These are phyloP conservation scores for Mastomys natalensis DNA, from an alignment of 2,113 vertebrate genomes.

Conservation along the genomic window DNA sequence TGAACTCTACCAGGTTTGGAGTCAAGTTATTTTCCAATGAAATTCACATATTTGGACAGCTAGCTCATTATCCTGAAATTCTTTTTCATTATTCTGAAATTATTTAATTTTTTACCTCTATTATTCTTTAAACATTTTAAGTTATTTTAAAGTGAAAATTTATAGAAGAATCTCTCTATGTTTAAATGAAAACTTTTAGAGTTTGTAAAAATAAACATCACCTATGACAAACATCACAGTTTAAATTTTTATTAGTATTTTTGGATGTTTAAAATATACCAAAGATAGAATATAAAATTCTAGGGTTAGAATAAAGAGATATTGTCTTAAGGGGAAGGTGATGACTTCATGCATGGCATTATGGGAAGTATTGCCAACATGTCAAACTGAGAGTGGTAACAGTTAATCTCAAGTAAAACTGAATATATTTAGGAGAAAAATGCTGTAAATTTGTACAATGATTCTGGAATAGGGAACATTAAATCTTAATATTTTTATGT, in stretches of 20 bases:
- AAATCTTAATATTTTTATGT: neutral
- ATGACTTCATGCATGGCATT: neutral
- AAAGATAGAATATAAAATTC: neutral
- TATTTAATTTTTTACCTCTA: neutral
- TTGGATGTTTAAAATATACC: slow-evolving; percentile 35
- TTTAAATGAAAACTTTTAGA: slow-evolving; percentile 39
- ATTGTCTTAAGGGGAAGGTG: neutral
- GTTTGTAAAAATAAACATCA: neutral
- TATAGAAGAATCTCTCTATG: neutral
- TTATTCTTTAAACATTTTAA: slow-evolving; percentile 31
- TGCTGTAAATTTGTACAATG: neutral
- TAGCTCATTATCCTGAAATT: slow-evolving; percentile 17
- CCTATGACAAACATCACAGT: neutral
- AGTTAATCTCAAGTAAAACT: neutral
- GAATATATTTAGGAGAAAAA: neutral
- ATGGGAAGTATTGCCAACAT: neutral
- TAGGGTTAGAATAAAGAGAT: neutral
- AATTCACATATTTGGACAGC: neutral
- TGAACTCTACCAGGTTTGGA: neutral
- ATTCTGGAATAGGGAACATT: neutral
- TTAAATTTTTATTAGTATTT: slow-evolving; percentile 40
- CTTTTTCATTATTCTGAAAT: slow-evolving; percentile 11
- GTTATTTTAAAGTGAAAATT: slow-evolving; percentile 51
- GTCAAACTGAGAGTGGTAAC: neutral
- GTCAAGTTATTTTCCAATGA: neutral